Evolutionary conservation across 2,888 invertebrate species (phyloP), one percentile per base, ranked within the genome.

Genomic region (Latrodectus hesperus): DNA sequence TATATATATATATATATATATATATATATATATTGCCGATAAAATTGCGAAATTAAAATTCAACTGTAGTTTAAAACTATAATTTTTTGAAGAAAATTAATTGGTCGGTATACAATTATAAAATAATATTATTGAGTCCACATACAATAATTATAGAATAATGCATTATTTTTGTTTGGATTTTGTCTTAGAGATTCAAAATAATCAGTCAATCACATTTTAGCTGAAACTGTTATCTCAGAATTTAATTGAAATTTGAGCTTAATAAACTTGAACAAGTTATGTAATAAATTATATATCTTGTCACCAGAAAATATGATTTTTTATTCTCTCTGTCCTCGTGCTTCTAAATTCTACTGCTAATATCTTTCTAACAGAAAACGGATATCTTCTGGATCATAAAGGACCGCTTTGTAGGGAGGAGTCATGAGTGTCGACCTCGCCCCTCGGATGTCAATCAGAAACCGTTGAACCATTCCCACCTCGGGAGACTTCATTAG

Each of bases 381-480:
- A 38, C 38, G 38, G 38, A 38, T 38, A 38, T 38, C 38, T 38
- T 38, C 38, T 6, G 38, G 0, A 38, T 38, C 4, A 12, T 52
- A 77, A 67, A 77, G 68, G 26, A 53, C 77, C 77, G 77, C 68
- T 77, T 77, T 77, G 77, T 77, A 64, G 53, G 26, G n/a, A 14
- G 17, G n/a, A 38, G 38, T 38, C 74, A 26, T 73, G 14, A 75
- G 64, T 26, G 38, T 16, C 60, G n/a, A 38, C 26, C 64, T 65
- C 60, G 64, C 64, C 26, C 49, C 60, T 76, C 76, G 51, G 49
- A 49, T 77, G 77, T 77, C 77, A 77, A 51, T 77, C 77, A 68
- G 51, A 12, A 22, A 52, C n/a, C 77, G 14, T 26, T 77, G 77
- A 77, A 77, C 77, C 77, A 49, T n/a, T 53, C 53, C 22, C 67